Evolutionary conservation across 2,888 invertebrate genomes (phyloP).

Genomic region (Trichogramma evanescens): DNA sequence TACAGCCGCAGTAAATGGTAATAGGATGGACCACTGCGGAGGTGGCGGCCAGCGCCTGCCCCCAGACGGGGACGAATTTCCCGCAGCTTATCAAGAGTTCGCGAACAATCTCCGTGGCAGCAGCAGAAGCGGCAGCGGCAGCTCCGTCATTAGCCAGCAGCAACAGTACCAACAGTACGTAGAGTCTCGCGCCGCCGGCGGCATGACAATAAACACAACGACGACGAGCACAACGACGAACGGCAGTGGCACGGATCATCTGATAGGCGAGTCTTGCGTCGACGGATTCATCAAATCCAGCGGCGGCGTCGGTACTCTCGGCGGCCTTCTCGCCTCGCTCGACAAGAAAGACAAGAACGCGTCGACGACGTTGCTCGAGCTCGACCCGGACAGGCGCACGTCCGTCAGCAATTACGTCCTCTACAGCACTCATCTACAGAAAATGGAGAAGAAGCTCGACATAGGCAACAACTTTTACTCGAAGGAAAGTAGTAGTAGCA

Average conservation of each 20-base stretch:
- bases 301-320: conserved; percentile 10
- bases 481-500: conserved; percentile 22
- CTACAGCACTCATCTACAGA: conserved; percentile 5
- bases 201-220: conserved; percentile 7
- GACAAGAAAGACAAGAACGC: conserved; percentile 18
- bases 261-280: conserved; percentile 9
- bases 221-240: conserved; percentile 21
- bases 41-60: conserved; percentile 67
- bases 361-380: conserved; percentile 3
- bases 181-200: conserved; percentile 13
- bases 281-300: conserved; percentile 4
- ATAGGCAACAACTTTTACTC: conserved; percentile 27
- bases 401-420: conserved; percentile 18
- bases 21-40: conserved; percentile 51
- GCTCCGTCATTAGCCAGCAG: conserved; percentile 22
- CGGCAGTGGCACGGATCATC: conserved; percentile 5
- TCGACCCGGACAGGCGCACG: not conserved
- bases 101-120: conserved; percentile 38
- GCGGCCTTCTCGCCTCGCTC: conserved; percentile 12
- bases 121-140: conserved; percentile 20
- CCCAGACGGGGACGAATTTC: conserved; percentile 78
- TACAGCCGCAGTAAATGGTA: conserved; percentile 43
- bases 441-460: conserved; percentile 34
- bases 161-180: conserved; percentile 24
- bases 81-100: conserved; percentile 60